Base-by-base conservation (phyloP, 64 coral and sea anemone genomes). In the Orbicella faveolata region DNA sequence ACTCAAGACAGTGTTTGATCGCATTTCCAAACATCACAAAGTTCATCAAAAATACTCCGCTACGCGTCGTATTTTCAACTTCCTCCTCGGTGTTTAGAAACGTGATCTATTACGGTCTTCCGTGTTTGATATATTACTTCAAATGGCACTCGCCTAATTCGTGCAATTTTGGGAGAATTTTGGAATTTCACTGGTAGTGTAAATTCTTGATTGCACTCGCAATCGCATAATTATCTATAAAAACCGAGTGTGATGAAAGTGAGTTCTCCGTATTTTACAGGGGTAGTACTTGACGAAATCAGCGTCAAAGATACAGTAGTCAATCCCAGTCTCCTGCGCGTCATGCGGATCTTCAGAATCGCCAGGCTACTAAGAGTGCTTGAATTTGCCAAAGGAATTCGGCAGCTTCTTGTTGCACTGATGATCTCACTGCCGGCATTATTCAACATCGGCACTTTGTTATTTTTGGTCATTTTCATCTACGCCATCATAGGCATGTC, bases 401-500 rank as follows among this genome's bases (percentile, higher is more conserved):
- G 95, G 0, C 92, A 94, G 39, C 78, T 97, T 11, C 80, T 97
- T 17, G 92, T 93, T 70, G 95, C 95, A 19, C 87, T 97, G 10
- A 93, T 97, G 16, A 97, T 97, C 10, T 97, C 95, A 12, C 75
- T 97, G 18, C 95, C 95, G 48, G 92, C 95, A 12, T 83, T 97
- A 5, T 91, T 97, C 72, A 97, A 97, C 92, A 93, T 97, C 62
- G 95, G 95, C 6, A 97, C 92, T 51, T 74, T 97, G 34, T 73
- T 97, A 5, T 89, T 97, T 74, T 84, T 97, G 13, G 88, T 97
- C 1, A 97, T 97, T 33, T 97, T 93, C 48, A 93, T 97, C 6
- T 97, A 94, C 54, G 95, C 92, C 26, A 88, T 97, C 23, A 97
- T 97, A 44, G 95, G 95, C 73, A 97, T 97, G 95, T 93, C 95